Evolutionary conservation across 2,888 invertebrate genomes (phyloP), one percentile per base, ranked within the genome.

Genomic region (Teleogryllus oceanicus): DNA sequence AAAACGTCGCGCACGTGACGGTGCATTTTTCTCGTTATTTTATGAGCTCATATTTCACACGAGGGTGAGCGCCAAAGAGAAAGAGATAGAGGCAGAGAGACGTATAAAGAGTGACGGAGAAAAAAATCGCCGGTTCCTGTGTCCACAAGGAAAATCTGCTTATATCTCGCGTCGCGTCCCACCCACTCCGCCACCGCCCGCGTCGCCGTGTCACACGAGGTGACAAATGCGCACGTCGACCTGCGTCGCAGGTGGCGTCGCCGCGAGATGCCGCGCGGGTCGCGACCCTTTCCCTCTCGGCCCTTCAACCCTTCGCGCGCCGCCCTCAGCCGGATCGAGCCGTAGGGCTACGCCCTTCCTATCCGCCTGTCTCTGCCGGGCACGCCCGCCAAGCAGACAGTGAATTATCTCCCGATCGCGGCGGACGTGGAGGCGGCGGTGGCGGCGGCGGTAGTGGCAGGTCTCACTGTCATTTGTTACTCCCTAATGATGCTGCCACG

Each of bases 11-110:
- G n/a, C 62, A 13, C 62, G 62, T 62, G 62, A 62, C 62, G 62
- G 62, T 62, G 62, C 62, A 62, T 62, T 62, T 62, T 62, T 62
- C 62, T 62, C 62, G 62, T 62, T 62, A 62, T 62, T 62, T 62
- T 62, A 62, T 62, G 62, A 62, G 62, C 62, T 62, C 62, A 62
- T 62, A 62, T 62, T 62, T 62, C n/a, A 62, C 62, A 13, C n/a
- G 62, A 62, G 37, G 37, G 37, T 5, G 37, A 37, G 37, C 37
- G n/a, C 62, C 5, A n/a, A 10, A 16, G 62, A 62, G 62, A 62
- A 13, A 62, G 62, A 62, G n/a, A 10, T 10, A 37, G 13, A 62
- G 62, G 8, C 8, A 12, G 12, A 62, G 3, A 4, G 62, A 18
- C 16, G 16, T 13, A 13, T n/a, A 62, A n/a, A 13, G 62, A 62